These are phyloP conservation scores for Eustalomyia histrio DNA, from an alignment of 2,888 invertebrate species.

Conservation along the genomic window DNA sequence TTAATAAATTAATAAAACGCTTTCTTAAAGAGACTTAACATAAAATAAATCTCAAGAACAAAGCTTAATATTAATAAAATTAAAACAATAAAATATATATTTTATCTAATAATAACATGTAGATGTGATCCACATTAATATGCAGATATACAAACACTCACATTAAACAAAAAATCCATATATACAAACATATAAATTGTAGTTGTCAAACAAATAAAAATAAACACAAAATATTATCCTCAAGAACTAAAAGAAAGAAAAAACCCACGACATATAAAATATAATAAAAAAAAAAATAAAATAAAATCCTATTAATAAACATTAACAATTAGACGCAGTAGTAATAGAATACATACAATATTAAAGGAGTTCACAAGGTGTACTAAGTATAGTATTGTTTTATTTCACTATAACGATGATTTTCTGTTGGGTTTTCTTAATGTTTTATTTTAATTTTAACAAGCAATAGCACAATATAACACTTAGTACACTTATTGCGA, in stretches of 20 bases:
- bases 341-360: slow-evolving; percentile 21
- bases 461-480: too few relatives aligned
- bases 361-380: too few relatives aligned
- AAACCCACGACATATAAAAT: slow-evolving; percentile 40
- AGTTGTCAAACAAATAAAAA: slow-evolving; percentile 31
- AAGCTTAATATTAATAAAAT: not conserved
- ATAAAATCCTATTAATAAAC: slow-evolving; percentile 51
- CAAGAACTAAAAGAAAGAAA: slow-evolving; percentile 40
- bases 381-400: too few relatives aligned
- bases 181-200: slow-evolving; percentile 2
- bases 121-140: slow-evolving; percentile 30
- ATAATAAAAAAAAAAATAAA: slow-evolving; percentile 15
- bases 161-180: slow-evolving; percentile 28
- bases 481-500: too few relatives aligned
- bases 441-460: too few relatives aligned
- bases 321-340: slow-evolving; percentile 42
- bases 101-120: not conserved
- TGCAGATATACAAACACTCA: slow-evolving; percentile 14
- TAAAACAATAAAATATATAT: not conserved
- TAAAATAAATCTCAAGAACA: slow-evolving; percentile 1
- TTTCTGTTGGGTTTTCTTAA: too few relatives aligned
- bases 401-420: too few relatives aligned
- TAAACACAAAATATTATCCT: slow-evolving; percentile 41
- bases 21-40: slow-evolving; percentile 2
- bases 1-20: not conserved